phyloP scores from a whole-genome alignment of 2,113 vertebrate species.

The Anseranas semipalmata region DNA sequence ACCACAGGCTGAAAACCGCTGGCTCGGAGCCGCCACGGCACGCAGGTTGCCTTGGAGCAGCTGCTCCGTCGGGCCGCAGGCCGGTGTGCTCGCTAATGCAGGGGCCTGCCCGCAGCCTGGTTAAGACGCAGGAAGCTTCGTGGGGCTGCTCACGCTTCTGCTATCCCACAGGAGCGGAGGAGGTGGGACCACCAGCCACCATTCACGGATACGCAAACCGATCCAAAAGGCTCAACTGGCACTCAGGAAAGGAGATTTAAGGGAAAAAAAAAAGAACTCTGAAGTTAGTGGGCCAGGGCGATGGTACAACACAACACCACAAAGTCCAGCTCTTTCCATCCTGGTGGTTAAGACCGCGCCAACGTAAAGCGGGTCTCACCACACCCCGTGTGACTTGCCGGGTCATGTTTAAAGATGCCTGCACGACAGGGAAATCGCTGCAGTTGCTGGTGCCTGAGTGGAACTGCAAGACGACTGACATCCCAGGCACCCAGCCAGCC shows the following conservation, averaged over 20 bases:
- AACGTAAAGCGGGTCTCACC: not conserved
- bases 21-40: not conserved
- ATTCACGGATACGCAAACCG: not conserved
- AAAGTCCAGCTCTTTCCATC: not conserved
- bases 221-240: not conserved
- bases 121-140: not conserved
- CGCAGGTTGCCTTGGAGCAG: not conserved
- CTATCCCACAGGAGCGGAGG: not conserved
- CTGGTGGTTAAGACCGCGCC: not conserved
- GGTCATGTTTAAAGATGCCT: not conserved
- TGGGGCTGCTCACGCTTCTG: not conserved
- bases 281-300: not conserved
- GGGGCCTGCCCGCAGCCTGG: not conserved
- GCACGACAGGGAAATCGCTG: not conserved
- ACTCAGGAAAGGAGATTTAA: not conserved
- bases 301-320: rapidly evolving
- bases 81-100: not conserved
- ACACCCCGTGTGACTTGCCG: not conserved
- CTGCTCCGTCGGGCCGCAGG: not conserved
- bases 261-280: not conserved
- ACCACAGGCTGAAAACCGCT: not conserved
- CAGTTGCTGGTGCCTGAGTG: not conserved
- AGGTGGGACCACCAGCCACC: not conserved
- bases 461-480: not conserved
- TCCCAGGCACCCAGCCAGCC: not conserved